A percentile compares a stretch with the other conserved stretches of the same genome.
These are phyloP conservation scores for Ferdinandea cuprea DNA, from an alignment of 2,888 invertebrate species.

Conservation along the genomic window DNA sequence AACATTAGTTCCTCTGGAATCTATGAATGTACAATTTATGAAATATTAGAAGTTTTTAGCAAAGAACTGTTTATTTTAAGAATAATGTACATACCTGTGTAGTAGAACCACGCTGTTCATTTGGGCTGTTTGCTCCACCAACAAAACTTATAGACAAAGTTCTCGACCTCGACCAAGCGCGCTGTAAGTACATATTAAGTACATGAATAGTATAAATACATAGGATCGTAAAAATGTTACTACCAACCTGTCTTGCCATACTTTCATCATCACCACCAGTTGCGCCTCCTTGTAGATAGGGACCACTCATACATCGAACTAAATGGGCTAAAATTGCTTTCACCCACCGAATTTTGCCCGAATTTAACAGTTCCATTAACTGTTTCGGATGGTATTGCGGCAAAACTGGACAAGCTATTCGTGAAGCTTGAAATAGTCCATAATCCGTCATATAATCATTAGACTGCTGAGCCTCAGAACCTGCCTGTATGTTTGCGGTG, in stretches of 20 bases:
- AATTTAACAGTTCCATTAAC: conserved; percentile 98
- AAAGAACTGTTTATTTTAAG: too few species aligned
- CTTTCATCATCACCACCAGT: conserved; percentile 86
- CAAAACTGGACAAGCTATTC: conserved; percentile 97
- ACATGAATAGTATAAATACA: not conserved
- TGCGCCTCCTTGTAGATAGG: conserved; percentile 83
- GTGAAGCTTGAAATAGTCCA: conserved; percentile 97
- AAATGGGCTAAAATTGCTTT: conserved; percentile 99
- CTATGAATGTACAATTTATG: conserved; percentile 77
- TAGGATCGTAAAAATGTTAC: not conserved
- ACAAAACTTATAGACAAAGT: conserved; percentile 94
- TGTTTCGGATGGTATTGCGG: conserved; percentile 99
- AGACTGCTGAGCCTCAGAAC: conserved; percentile 82
- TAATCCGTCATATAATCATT: conserved; percentile 96
- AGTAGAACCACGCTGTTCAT: conserved; percentile 90
- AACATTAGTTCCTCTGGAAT: conserved; percentile 94
- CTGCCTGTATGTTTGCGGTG: conserved; percentile 77
- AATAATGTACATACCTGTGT: conserved; percentile 84
- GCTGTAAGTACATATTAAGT: conserved; percentile 83
- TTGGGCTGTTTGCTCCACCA: conserved; percentile 90
- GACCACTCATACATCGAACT: conserved; percentile 90
- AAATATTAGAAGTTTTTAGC: too few species aligned
- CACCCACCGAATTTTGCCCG: conserved; percentile 98
- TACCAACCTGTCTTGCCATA: conserved; percentile 84
- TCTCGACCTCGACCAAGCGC: conserved; percentile 94